Percentiles rank a stretch among this genome's conserved stretches.
Evolutionary conservation across 2,888 invertebrate species (phyloP).

Genomic region (Leucania comma): DNA sequence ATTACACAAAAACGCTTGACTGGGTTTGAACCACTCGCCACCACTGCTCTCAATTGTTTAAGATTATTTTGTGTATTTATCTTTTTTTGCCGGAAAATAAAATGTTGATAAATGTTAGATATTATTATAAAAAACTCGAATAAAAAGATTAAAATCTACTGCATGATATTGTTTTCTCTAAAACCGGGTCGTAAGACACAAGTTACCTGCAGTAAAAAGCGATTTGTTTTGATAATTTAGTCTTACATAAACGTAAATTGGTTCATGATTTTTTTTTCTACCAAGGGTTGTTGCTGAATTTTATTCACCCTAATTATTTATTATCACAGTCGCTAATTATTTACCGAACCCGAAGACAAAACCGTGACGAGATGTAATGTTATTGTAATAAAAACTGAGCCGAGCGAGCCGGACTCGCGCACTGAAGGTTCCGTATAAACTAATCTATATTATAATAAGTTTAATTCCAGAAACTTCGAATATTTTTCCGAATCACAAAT

Average conservation of each 20-base stretch:
- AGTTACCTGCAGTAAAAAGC: neutral
- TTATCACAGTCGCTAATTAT: constrained; percentile 43
- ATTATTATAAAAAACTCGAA: too few species aligned
- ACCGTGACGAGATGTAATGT: constrained; percentile 46
- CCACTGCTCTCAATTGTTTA: too few species aligned
- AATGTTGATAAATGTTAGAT: too few species aligned
- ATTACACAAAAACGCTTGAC: too few species aligned
- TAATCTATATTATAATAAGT: too few species aligned
- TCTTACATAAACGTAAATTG: constrained; percentile 3
- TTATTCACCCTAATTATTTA: constrained; percentile 57
- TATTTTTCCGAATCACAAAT: too few species aligned
- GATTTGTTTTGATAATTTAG: constrained; percentile 19
- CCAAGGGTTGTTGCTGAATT: constrained; percentile 9
- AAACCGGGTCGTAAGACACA: constrained; percentile 8
- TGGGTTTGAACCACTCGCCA: too few species aligned
- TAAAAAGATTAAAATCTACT: neutral
- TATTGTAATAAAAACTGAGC: constrained; percentile 23
- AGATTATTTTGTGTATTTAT: too few species aligned
- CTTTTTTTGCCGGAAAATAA: too few species aligned
- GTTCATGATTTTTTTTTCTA: neutral
- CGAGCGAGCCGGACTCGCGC: too few species aligned
- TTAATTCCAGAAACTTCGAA: too few species aligned
- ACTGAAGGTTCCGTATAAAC: too few species aligned
- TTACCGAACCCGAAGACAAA: constrained; percentile 36
- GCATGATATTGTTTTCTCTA: neutral